Evolutionary conservation across 2,113 vertebrate genomes (phyloP).

Genomic region (Gnathonemus echidnorhynchus): DNA sequence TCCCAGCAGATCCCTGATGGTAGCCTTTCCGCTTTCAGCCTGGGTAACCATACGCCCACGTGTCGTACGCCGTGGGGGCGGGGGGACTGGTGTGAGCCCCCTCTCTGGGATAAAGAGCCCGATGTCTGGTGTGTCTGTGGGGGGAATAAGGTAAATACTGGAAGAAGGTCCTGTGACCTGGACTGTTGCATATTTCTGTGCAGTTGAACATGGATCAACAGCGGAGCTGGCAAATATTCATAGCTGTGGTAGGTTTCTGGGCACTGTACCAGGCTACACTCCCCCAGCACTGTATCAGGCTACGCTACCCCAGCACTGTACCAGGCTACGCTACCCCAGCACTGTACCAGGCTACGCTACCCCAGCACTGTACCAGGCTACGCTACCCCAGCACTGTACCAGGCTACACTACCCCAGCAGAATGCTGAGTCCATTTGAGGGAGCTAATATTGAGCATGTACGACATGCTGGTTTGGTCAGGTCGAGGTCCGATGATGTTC

Average conservation of each 20-base stretch:
- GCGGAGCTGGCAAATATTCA: not conserved
- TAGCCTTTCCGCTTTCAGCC: constrained; percentile 43
- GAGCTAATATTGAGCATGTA: not conserved
- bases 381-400: too few species aligned
- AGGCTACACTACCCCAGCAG: not conserved
- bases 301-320: too few species aligned
- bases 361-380: too few species aligned
- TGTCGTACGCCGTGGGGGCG: not conserved
- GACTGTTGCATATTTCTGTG: not conserved
- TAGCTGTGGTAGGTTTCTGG: not conserved
- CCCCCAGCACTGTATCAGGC: too few species aligned
- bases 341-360: too few species aligned
- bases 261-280: too few species aligned
- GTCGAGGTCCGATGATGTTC: not conserved
- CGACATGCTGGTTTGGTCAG: too few species aligned
- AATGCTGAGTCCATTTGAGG: not conserved
- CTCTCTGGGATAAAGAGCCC: not conserved
- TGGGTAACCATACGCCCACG: not conserved
- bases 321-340: too few species aligned
- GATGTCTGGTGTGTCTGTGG: not conserved
- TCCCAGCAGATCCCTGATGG: constrained; percentile 68
- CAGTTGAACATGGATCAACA: not conserved
- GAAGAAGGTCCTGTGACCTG: not conserved
- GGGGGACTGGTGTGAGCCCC: too few species aligned
- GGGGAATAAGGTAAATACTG: not conserved